Conservation (phyloP, 92 coral and sea anemone genomes). For the Actinostola sp. region DNA sequence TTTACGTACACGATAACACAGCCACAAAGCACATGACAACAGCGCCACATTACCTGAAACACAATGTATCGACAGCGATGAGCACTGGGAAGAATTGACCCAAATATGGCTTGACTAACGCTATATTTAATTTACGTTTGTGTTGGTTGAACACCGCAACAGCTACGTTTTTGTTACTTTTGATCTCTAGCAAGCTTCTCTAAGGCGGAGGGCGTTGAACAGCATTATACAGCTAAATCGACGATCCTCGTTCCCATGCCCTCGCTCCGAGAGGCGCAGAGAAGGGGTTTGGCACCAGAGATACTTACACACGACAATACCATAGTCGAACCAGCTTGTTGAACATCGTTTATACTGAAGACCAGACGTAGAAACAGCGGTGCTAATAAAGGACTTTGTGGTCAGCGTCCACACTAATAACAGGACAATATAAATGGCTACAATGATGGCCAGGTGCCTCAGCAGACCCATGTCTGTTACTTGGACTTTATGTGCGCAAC, state of each 20-base stretch:
- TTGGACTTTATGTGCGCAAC: conserved; percentile 80
- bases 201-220: too few species aligned
- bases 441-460: conserved; percentile 60
- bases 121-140: too few species aligned
- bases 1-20: conserved; percentile 87
- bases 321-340: conserved; percentile 54
- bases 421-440: conserved; percentile 45
- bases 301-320: conserved; percentile 49
- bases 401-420: conserved; percentile 93
- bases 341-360: conserved; percentile 72
- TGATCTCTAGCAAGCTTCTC: too few species aligned
- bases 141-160: too few species aligned
- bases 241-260: neutral
- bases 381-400: conserved; percentile 48
- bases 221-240: too few species aligned
- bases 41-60: conserved; percentile 70
- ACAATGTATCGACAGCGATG: too few species aligned
- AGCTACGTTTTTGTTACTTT: too few species aligned
- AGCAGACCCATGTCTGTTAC: conserved; percentile 79
- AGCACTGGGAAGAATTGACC: neutral
- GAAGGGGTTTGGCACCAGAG: neutral
- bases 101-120: neutral
- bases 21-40: conserved; percentile 70
- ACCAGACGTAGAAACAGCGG: conserved; percentile 22
- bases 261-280: neutral